Conservation (phyloP, 2,113 vertebrate genomes). For the Rhinoderma darwinii region DNA sequence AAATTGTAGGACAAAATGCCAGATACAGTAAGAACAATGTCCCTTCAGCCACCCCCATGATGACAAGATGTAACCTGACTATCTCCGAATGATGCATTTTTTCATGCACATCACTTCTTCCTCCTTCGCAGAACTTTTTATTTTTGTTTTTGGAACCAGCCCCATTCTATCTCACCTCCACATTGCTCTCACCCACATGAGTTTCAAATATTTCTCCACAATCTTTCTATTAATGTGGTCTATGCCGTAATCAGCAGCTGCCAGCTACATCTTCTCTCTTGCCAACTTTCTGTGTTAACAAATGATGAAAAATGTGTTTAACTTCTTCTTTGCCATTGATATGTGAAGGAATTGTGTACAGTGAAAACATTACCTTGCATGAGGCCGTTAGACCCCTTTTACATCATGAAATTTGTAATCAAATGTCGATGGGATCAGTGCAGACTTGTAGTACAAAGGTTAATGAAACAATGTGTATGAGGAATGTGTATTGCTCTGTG, state of each 20-base stretch:
- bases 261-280: slow-evolving; percentile 53
- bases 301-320: slow-evolving; percentile 56
- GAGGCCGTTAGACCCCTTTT: slow-evolving; percentile 16
- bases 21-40: background rate
- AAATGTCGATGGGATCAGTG: background rate
- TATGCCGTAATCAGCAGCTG: slow-evolving; percentile 57
- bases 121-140: slow-evolving; percentile 48
- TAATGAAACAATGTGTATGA: background rate
- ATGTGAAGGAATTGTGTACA: slow-evolving; percentile 43
- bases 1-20: background rate
- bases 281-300: slow-evolving; percentile 58
- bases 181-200: slow-evolving; percentile 55
- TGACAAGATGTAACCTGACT: slow-evolving; percentile 34
- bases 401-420: background rate
- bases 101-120: slow-evolving; percentile 37
- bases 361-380: slow-evolving; percentile 20
- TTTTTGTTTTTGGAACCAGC: slow-evolving; percentile 54
- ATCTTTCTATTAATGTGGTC: slow-evolving; percentile 59
- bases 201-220: slow-evolving; percentile 58
- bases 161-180: slow-evolving; percentile 55
- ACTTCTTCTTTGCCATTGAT: slow-evolving; percentile 52
- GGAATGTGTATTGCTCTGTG: too few species aligned
- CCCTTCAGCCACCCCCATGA: slow-evolving; percentile 16
- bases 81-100: slow-evolving; percentile 32
- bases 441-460: background rate